phyloP scores from a whole-genome alignment of 1,140 invertebrate genomes.

The Pollicipes pollicipes region DNA sequence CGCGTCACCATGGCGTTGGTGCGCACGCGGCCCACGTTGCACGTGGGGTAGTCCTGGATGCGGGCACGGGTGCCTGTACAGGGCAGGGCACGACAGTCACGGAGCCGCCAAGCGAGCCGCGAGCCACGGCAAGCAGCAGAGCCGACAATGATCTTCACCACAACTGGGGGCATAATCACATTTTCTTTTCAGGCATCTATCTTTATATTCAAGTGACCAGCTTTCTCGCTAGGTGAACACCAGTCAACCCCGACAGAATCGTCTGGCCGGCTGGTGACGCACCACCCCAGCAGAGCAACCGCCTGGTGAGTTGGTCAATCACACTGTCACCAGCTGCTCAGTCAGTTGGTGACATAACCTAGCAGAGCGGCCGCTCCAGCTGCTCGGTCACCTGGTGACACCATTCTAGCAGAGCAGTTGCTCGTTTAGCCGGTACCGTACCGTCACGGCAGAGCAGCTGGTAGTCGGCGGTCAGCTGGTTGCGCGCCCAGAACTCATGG shows the following conservation, averaged over 20 bases:
- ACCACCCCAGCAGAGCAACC: too few species aligned
- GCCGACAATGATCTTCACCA: neutral
- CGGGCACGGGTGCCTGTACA: conserved; percentile 33
- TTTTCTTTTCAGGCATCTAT: neutral
- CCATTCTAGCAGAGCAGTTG: too few species aligned
- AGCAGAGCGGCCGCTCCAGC: too few species aligned
- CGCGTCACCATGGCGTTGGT: conserved; percentile 79
- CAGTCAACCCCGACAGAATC: too few species aligned
- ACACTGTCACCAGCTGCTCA: too few species aligned
- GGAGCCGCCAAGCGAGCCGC: too few species aligned
- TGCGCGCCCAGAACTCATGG: conserved; percentile 78
- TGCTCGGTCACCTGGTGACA: too few species aligned
- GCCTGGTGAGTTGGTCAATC: too few species aligned
- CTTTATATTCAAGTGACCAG: neutral
- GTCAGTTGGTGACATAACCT: too few species aligned
- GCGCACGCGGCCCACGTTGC: conserved; percentile 79
- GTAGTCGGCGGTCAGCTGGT: conserved; percentile 76
- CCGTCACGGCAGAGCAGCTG: conserved; percentile 82
- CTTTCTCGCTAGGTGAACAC: too few species aligned
- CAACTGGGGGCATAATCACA: neutral
- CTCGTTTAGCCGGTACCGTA: conserved; percentile 6
- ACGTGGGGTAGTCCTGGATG: conserved; percentile 56
- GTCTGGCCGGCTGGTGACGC: too few species aligned
- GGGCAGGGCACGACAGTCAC: neutral
- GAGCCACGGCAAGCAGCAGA: conserved; percentile 5